Percentiles rank a stretch among this genome's conserved stretches.
Evolutionary conservation across 2,888 invertebrate species (phyloP).

Genomic region (Temnothorax ravouxi): DNA sequence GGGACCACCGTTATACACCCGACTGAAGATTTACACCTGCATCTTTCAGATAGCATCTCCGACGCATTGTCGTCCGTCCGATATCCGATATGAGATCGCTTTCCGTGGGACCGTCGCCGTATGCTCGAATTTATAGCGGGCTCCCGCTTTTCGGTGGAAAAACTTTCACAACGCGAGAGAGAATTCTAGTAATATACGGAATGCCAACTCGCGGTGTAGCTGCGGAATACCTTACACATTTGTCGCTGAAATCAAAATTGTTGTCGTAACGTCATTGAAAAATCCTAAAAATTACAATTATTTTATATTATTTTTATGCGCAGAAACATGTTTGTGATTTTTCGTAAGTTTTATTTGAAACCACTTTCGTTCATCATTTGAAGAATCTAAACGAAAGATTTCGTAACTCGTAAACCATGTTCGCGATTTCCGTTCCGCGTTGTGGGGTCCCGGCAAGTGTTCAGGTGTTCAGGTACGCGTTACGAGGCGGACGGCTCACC

Average conservation of each 20-base stretch:
- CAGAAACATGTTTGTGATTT: neutral
- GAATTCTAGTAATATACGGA: slow-evolving; percentile 1
- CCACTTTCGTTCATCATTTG: neutral
- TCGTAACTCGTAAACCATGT: slow-evolving; percentile 1
- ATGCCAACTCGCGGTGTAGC: neutral
- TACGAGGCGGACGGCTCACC: slow-evolving; percentile 62
- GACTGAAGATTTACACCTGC: slow-evolving; percentile 69
- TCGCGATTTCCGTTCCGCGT: slow-evolving; percentile 44
- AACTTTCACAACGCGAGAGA: slow-evolving; percentile 5
- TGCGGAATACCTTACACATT: neutral
- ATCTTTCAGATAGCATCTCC: slow-evolving; percentile 75
- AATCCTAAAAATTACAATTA: neutral
- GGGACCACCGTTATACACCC: slow-evolving; percentile 48
- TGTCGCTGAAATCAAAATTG: neutral
- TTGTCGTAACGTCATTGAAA: neutral
- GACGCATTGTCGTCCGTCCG: slow-evolving; percentile 68
- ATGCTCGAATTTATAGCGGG: slow-evolving; percentile 60
- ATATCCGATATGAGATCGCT: slow-evolving; percentile 59
- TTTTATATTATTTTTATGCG: neutral
- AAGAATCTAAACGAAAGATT: neutral
- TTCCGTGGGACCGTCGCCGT: slow-evolving; percentile 39
- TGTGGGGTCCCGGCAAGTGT: slow-evolving; percentile 55
- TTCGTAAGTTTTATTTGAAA: neutral
- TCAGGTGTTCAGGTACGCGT: slow-evolving; percentile 19
- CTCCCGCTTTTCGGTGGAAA: slow-evolving; percentile 2